These are phyloP conservation scores for Protomyctophum bolini DNA, from an alignment of 2,113 vertebrate genomes.

Conservation along the genomic window DNA sequence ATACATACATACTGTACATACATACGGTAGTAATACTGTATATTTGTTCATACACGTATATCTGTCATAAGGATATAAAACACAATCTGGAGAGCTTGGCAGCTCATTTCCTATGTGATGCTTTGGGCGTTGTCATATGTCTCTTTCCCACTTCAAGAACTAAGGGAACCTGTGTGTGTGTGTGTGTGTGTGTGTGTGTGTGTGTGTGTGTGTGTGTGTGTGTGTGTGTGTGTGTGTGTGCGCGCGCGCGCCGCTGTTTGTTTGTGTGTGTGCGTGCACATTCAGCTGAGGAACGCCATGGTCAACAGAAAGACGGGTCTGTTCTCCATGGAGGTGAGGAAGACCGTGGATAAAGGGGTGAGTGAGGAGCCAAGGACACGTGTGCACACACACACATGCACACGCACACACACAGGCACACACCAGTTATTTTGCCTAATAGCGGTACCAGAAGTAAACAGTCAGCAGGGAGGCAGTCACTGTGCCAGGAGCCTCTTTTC, in stretches of 20 bases:
- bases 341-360: constrained; percentile 98
- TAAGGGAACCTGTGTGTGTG: not conserved
- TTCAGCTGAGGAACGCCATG: constrained; percentile 95
- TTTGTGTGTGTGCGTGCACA: constrained; percentile 26
- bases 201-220: constrained; percentile 8
- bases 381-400: not conserved
- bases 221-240: constrained; percentile 11
- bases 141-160: no score
- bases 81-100: constrained; percentile 47
- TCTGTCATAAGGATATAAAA: no score
- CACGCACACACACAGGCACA: constrained; percentile 1
- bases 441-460: constrained; percentile 37
- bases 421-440: constrained; percentile 17
- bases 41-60: no score
- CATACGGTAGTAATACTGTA: no score
- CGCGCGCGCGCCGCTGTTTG: not conserved
- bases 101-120: constrained; percentile 11
- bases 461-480: constrained; percentile 42
- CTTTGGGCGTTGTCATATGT: not conserved
- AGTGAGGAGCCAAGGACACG: constrained; percentile 35
- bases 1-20: no score
- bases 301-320: constrained; percentile 96
- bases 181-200: constrained; percentile 9
- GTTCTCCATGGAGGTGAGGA: constrained; percentile 98
- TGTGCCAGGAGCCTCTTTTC: constrained; percentile 47